A percentile compares a stretch with the other conserved stretches of the same genome.
These are phyloP conservation scores for Bungarus multicinctus DNA, from an alignment of 2,113 vertebrate species.

Conservation along the genomic window DNA sequence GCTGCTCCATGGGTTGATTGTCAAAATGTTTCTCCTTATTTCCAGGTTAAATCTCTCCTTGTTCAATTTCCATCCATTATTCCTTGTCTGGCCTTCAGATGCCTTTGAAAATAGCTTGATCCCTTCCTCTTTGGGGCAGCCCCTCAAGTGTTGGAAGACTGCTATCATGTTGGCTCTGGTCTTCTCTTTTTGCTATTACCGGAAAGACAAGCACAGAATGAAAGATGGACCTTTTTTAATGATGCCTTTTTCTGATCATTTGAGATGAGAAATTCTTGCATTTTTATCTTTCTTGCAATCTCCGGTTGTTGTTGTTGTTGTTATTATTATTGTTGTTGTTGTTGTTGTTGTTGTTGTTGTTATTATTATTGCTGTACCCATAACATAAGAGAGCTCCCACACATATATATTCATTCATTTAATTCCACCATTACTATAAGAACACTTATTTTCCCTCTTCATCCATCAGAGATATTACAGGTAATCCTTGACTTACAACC, in stretches of 20 bases:
- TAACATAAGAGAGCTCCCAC: neutral
- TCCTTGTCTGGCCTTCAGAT: no score
- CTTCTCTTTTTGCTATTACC: neutral
- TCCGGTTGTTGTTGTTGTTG: neutral
- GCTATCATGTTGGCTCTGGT: no score
- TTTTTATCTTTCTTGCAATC: neutral
- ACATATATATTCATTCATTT: neutral
- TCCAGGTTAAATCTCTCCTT: no score
- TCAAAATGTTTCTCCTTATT: no score
- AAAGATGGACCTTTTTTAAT: neutral
- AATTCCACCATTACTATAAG: neutral
- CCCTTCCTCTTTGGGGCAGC: no score
- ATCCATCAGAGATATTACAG: neutral
- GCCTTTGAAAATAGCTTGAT: no score
- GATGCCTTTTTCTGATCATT: neutral
- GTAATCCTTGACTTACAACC: no score
- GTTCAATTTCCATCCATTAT: no score
- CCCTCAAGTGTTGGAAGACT: no score
- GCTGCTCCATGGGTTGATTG: no score
- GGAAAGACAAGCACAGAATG: neutral
- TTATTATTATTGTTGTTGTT: neutral
- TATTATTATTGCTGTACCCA: neutral
- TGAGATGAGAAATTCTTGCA: neutral
- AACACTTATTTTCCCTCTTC: neutral
- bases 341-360: neutral